Evolutionary conservation across 2,113 vertebrate genomes (phyloP).

Genomic region (Archilochus colubris): DNA sequence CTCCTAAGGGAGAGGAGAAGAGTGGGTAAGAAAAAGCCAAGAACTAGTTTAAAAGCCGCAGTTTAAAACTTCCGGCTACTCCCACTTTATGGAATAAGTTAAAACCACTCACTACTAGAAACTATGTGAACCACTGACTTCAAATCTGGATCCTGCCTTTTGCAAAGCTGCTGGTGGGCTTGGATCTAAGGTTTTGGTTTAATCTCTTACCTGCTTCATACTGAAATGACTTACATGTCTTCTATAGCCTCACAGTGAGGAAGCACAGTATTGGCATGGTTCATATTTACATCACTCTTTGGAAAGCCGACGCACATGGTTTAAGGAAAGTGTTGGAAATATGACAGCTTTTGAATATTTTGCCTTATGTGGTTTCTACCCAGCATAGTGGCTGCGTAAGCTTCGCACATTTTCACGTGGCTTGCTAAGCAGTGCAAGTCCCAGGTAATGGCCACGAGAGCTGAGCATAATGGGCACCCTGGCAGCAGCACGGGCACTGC

Average conservation of each 20-base stretch:
- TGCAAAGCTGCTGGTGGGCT: constrained; percentile 18
- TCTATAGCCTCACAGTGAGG: neutral
- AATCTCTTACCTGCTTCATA: neutral
- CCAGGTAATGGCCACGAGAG: neutral
- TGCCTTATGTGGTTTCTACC: neutral
- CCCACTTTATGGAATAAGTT: neutral
- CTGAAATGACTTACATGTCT: neutral
- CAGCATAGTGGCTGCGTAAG: neutral
- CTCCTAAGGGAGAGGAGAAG: neutral
- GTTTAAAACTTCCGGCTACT: neutral
- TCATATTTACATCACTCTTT: neutral
- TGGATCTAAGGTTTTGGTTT: constrained; percentile 21
- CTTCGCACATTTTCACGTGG: neutral
- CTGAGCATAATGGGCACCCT: accelerated
- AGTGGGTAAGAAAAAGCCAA: neutral
- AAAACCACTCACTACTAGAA: neutral
- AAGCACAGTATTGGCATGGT: neutral
- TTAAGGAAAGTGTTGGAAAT: neutral
- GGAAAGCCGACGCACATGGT: neutral
- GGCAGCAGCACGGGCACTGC: neutral
- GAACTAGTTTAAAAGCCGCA: neutral
- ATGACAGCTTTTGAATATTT: neutral
- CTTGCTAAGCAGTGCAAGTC: neutral
- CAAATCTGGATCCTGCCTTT: neutral
- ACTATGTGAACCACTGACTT: neutral